A percentile compares a stretch with the other conserved stretches of the same genome.
Conservation (phyloP, 2,888 invertebrate genomes). For the Hyles lineata region DNA sequence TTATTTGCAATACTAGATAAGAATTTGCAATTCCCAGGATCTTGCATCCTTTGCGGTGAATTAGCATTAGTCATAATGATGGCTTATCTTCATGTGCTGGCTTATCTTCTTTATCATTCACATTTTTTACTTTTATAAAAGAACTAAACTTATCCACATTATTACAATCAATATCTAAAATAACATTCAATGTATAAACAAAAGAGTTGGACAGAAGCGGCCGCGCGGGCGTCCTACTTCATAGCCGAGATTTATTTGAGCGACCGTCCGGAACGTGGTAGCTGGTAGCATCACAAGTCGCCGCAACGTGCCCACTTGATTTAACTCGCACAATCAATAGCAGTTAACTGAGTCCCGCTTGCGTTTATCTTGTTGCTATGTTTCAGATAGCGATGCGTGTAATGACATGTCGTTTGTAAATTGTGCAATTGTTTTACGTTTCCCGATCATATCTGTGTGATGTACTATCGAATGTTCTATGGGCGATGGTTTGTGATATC, state of each 20-base stretch:
- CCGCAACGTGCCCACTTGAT: constrained; percentile 65
- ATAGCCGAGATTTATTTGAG: constrained; percentile 30
- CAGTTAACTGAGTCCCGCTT: constrained; percentile 39
- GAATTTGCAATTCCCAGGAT: too few relatives aligned
- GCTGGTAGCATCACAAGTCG: constrained; percentile 28
- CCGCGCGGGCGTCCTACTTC: background rate
- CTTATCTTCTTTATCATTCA: too few relatives aligned
- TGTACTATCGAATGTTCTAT: background rate
- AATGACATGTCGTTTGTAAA: background rate
- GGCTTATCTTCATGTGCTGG: too few relatives aligned
- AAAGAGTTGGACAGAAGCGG: background rate
- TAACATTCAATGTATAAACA: background rate
- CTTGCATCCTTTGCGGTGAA: too few relatives aligned
- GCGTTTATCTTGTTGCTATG: constrained; percentile 40
- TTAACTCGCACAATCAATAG: constrained; percentile 73
- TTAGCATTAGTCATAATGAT: too few relatives aligned
- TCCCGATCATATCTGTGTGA: background rate
- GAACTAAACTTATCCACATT: background rate
- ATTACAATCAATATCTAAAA: background rate
- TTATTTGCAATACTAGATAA: too few relatives aligned
- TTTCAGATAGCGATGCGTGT: constrained; percentile 23
- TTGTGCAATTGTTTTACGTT: constrained; percentile 7
- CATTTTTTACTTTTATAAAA: background rate
- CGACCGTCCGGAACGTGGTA: constrained; percentile 14
- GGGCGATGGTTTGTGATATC: background rate